A percentile compares a stretch with the other conserved stretches of the same genome.
phyloP scores from a whole-genome alignment of 2,113 vertebrate genomes.

The Mastomys natalensis region DNA sequence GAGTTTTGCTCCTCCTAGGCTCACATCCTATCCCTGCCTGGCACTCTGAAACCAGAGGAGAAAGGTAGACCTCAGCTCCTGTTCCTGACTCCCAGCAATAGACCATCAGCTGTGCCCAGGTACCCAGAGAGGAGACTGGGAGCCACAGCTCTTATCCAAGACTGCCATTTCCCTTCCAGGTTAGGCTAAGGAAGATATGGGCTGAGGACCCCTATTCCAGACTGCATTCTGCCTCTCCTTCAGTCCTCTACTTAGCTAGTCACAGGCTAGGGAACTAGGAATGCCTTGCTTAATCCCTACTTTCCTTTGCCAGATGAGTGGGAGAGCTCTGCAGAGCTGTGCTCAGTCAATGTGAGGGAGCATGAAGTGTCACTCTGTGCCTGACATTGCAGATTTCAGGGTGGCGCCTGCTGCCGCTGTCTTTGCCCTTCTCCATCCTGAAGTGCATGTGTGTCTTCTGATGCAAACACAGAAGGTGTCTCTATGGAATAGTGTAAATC shows the following conservation, averaged over 20 bases:
- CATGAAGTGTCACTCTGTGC: not conserved
- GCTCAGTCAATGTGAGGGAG: not conserved
- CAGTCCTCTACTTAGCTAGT: not conserved
- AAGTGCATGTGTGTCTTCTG: not conserved
- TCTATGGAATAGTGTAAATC: not conserved
- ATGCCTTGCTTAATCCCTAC: not conserved
- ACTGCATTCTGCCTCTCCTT: not conserved
- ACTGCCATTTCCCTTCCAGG: too few relatives aligned
- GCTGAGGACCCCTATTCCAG: too few relatives aligned
- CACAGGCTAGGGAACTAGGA: not conserved
- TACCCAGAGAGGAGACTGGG: too few relatives aligned
- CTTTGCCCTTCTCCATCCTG: not conserved
- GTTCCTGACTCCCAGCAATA: too few relatives aligned
- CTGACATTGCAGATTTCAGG: rapidly evolving
- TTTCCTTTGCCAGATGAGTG: not conserved
- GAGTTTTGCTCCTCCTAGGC: too few relatives aligned
- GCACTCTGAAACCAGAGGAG: too few relatives aligned
- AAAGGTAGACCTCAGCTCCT: too few relatives aligned
- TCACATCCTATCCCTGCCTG: too few relatives aligned
- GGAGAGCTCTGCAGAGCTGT: not conserved
- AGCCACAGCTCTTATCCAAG: too few relatives aligned
- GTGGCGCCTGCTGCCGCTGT: not conserved
- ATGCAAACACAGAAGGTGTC: not conserved
- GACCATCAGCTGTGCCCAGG: too few relatives aligned
- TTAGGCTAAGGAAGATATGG: too few relatives aligned